Percentiles rank a stretch among this genome's conserved stretches.
Evolutionary conservation across 64 coral and sea anemone species (phyloP).

Genomic region (Pachyseris speciosa): DNA sequence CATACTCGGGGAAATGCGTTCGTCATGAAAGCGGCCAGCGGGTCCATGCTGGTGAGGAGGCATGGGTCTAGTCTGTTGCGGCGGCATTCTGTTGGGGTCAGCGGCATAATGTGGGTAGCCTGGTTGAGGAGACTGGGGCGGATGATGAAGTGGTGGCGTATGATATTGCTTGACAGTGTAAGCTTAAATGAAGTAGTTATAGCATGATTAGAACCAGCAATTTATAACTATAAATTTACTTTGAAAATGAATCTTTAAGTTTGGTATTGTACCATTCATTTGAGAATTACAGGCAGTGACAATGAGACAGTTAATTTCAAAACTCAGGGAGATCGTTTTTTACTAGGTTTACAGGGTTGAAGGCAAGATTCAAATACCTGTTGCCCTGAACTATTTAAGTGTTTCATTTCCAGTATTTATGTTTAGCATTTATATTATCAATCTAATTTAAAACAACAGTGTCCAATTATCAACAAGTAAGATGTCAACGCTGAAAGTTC

Average conservation of each 20-base stretch:
- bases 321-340: too few species aligned
- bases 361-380: too few species aligned
- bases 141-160: slow-evolving; percentile 54
- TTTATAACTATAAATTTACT: not conserved
- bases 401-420: too few species aligned
- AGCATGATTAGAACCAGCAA: slow-evolving; percentile 53
- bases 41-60: slow-evolving; percentile 68
- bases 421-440: too few species aligned
- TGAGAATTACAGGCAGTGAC: too few species aligned
- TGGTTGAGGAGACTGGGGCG: slow-evolving; percentile 67
- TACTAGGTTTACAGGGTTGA: too few species aligned
- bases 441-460: too few species aligned
- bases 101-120: slow-evolving; percentile 78
- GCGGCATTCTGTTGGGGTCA: slow-evolving; percentile 89
- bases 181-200: slow-evolving; percentile 84
- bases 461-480: too few species aligned
- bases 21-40: slow-evolving; percentile 78
- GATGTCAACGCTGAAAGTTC: too few species aligned
- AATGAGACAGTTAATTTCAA: too few species aligned
- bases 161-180: slow-evolving; percentile 85
- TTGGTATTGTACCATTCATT: too few species aligned
- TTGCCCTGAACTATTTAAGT: too few species aligned
- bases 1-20: slow-evolving; percentile 79
- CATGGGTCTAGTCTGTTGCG: slow-evolving; percentile 80
- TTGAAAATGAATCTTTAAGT: not conserved